These are phyloP conservation scores for Microdon myrmicae DNA, from an alignment of 2,888 invertebrate species.

Conservation along the genomic window DNA sequence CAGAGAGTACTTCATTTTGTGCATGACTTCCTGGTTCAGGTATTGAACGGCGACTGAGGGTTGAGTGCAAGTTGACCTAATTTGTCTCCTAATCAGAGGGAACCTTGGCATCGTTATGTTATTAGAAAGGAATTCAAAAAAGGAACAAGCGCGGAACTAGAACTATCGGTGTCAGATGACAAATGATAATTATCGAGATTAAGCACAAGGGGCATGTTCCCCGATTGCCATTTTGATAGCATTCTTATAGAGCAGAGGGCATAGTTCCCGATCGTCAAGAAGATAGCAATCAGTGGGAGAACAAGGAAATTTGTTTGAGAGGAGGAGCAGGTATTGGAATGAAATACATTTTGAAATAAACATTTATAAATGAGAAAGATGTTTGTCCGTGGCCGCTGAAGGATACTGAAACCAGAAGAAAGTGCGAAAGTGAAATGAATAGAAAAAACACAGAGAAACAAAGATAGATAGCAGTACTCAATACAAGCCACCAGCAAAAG, in stretches of 20 bases:
- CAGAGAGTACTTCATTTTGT: constrained; percentile 1
- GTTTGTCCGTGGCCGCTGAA: too few relatives aligned
- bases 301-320: too few relatives aligned
- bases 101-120: constrained; percentile 30
- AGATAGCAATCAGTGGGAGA: too few relatives aligned
- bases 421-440: too few relatives aligned
- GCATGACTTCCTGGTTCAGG: constrained; percentile 3
- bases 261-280: too few relatives aligned
- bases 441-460: too few relatives aligned
- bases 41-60: constrained; percentile 1
- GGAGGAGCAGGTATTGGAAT: too few relatives aligned
- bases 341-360: too few relatives aligned
- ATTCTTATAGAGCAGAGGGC: background rate
- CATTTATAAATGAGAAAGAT: too few relatives aligned
- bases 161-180: constrained; percentile 27
- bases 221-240: constrained; percentile 16
- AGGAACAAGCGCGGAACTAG: constrained; percentile 1
- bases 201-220: background rate
- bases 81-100: constrained; percentile 27
- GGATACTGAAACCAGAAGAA: too few relatives aligned
- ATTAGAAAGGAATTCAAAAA: constrained; percentile 8
- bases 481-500: too few relatives aligned
- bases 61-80: constrained; percentile 22
- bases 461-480: too few relatives aligned
- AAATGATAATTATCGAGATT: constrained; percentile 27